Evolutionary conservation across 2,113 vertebrate genomes (phyloP).

Genomic region (Sinocyclocheilus anshuiensis): DNA sequence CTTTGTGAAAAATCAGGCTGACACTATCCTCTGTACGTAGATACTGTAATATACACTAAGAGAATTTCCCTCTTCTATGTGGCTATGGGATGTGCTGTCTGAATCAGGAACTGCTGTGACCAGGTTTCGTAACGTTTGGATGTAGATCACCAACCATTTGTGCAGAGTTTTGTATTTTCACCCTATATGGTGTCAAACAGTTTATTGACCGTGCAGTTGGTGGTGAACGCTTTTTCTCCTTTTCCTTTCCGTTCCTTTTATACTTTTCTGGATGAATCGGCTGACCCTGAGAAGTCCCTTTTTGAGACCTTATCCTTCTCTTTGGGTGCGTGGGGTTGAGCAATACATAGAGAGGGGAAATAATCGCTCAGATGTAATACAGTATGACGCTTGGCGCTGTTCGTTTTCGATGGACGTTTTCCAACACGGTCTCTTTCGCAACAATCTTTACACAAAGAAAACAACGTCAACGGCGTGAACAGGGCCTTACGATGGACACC

Average conservation of each 20-base stretch:
- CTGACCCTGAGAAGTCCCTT: not conserved
- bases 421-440: no score
- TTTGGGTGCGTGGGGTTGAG: conserved; percentile 7
- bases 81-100: conserved; percentile 33
- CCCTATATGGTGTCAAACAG: conserved; percentile 27
- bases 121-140: conserved; percentile 52
- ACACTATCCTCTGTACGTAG: conserved; percentile 11
- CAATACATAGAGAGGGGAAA: conserved; percentile 34
- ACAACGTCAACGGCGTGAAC: not conserved
- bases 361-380: not conserved
- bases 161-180: conserved; percentile 43
- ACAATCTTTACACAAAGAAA: no score
- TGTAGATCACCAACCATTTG: conserved; percentile 52
- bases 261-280: not conserved
- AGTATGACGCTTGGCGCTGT: not conserved
- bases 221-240: conserved; percentile 24
- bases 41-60: conserved; percentile 49
- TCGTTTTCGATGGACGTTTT: conserved; percentile 7
- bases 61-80: conserved; percentile 33
- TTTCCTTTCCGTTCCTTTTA: not conserved
- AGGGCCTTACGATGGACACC: conserved; percentile 44
- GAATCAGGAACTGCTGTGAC: conserved; percentile 52
- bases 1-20: conserved; percentile 27
- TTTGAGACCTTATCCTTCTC: conserved; percentile 8
- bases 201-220: conserved; percentile 33